These are phyloP conservation scores for Venustaconcha ellipsiformis DNA, from an alignment of 1,140 invertebrate genomes.

Conservation along the genomic window DNA sequence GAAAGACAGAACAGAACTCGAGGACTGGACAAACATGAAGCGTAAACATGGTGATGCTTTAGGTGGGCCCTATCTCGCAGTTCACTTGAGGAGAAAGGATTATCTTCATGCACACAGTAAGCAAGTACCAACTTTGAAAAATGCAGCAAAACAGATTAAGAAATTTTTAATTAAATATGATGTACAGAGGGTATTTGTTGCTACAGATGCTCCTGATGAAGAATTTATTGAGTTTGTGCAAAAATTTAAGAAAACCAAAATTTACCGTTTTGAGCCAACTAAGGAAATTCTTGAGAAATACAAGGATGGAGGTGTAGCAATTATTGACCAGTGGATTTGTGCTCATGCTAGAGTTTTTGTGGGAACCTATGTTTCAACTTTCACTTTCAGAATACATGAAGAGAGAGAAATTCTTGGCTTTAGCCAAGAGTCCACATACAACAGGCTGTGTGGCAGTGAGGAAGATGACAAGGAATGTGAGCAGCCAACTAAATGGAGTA, in stretches of 20 bases:
- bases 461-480: slow-evolving; percentile 60
- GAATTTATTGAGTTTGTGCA: slow-evolving; percentile 47
- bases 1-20: slow-evolving; percentile 73
- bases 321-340: slow-evolving; percentile 97
- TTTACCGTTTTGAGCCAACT: slow-evolving; percentile 72
- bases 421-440: slow-evolving; percentile 84
- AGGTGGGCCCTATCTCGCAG: slow-evolving; percentile 83
- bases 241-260: slow-evolving; percentile 44
- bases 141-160: slow-evolving; percentile 80
- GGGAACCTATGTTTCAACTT: slow-evolving; percentile 94
- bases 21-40: slow-evolving; percentile 77
- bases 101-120: slow-evolving; percentile 79
- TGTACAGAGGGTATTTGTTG: slow-evolving; percentile 81
- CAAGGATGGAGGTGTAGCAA: slow-evolving; percentile 90
- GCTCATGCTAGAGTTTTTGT: slow-evolving; percentile 86
- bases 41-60: slow-evolving; percentile 64
- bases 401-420: slow-evolving; percentile 96
- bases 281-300: slow-evolving; percentile 66
- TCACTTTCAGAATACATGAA: slow-evolving; percentile 96
- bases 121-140: slow-evolving; percentile 79
- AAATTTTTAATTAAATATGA: slow-evolving; percentile 74
- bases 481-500: slow-evolving; percentile 48
- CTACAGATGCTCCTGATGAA: slow-evolving; percentile 79
- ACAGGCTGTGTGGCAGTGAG: slow-evolving; percentile 79
- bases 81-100: slow-evolving; percentile 88